Base-by-base conservation (phyloP, 37 sponge, comb jelly and placozoan species). In the Bolinopsis microptera region DNA sequence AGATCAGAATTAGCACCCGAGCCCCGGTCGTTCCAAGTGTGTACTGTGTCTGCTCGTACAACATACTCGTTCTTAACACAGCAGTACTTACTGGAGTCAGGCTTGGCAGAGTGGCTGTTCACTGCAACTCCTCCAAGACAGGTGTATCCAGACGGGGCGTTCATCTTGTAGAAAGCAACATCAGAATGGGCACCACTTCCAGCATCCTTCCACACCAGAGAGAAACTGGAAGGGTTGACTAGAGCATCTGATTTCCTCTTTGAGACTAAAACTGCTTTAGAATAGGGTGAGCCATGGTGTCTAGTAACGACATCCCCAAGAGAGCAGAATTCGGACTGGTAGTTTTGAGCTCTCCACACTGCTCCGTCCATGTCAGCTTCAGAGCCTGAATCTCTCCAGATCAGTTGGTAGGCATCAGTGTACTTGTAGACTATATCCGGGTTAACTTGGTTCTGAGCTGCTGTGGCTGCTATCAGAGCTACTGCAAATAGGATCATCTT, bases 391-490 rank as follows among this genome's bases (percentile, higher is more conserved):
- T 32, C 36, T 2, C 80, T 77, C 80, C 80, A 77, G 35, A 77
- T 32, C 35, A 77, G 35, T 21, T 31, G 1, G 80, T 35, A 77
- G 5, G 27, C 36, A 3, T 77, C 80, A 18, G 80, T 77, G 80
- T 77, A 77, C 32, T 34, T 77, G 80, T 35, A 77, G 35, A 77
- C 21, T 1, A 77, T 77, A 36, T 77, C 35, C 18, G 80, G 80
- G 61, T 13, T 13, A 13, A 48, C 13, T 48, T 48, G 9, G 13
- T 48, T 48, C 9, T 48, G 5, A 48, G 61, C 61, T 5, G 61
- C 61, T 18, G 61, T 18, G 9, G 13, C 9, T 5, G 61, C 5
- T 13, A 48, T 5, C 61, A 48, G 61, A 13, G 61, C 61, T 48
- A 48, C 13, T 48, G 61, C 5, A 18, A 48, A 13, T 48, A 48